Conservation (phyloP, 1,140 invertebrate genomes). For the Zaprionus vittiger region DNA sequence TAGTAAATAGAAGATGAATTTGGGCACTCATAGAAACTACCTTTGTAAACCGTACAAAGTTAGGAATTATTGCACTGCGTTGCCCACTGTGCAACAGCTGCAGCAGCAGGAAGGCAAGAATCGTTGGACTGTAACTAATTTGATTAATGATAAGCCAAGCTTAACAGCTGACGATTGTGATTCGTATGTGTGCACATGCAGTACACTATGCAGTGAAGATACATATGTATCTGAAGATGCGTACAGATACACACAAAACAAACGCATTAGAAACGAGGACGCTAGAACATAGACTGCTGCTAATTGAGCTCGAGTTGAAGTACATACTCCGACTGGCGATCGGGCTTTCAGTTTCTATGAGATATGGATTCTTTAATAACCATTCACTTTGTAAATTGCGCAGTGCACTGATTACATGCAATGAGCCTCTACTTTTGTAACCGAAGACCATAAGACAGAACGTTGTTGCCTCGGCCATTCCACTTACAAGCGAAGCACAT, state of each 20-base stretch:
- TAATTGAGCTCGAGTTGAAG: neutral
- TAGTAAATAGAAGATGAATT: too few relatives aligned
- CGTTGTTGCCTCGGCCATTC: neutral
- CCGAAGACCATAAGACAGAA: conserved; percentile 1
- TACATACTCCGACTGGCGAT: neutral
- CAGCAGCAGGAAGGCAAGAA: conserved; percentile 4
- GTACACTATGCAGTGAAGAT: conserved; percentile 69
- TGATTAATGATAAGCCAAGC: conserved; percentile 81
- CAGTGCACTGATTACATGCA: conserved; percentile 63
- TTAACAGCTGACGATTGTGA: conserved; percentile 82
- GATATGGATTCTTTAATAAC: neutral
- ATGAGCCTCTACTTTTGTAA: conserved; percentile 72
- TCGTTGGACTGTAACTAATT: conserved; percentile 69
- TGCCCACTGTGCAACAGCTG: conserved; percentile 27
- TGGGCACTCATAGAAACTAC: too few relatives aligned
- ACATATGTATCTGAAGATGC: conserved; percentile 17
- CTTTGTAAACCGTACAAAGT: too few relatives aligned
- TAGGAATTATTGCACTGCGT: neutral
- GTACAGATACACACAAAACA: neutral
- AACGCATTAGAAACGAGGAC: neutral
- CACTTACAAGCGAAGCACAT: neutral
- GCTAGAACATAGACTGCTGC: neutral
- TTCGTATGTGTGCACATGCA: conserved; percentile 78
- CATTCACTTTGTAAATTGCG: conserved; percentile 59
- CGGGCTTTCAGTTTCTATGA: neutral